Evolutionary conservation across 1,140 invertebrate species (phyloP).

Genomic region (Ostrea denselamellosa): DNA sequence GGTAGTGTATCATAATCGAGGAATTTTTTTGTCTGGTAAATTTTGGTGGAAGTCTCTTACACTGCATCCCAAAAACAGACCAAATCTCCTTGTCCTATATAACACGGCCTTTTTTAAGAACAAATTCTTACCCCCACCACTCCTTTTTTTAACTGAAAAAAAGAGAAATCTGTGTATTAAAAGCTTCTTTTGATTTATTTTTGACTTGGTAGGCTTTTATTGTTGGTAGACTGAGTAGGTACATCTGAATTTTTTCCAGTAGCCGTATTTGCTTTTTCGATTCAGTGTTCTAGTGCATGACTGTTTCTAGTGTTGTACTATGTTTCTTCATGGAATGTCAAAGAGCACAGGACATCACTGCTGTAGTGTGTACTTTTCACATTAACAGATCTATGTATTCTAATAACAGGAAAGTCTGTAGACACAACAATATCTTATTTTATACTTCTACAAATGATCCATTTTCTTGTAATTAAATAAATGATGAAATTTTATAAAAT

Average conservation of each 20-base stretch:
- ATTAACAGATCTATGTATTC: slow-evolving; percentile 23
- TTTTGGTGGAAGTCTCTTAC: slow-evolving; percentile 35
- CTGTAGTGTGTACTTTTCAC: slow-evolving; percentile 11
- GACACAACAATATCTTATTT: neutral
- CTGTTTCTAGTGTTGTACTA: slow-evolving; percentile 31
- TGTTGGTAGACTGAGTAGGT: slow-evolving; percentile 23
- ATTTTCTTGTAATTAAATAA: neutral
- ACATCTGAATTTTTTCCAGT: neutral
- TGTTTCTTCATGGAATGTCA: slow-evolving; percentile 28
- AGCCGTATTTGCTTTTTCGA: slow-evolving; percentile 37
- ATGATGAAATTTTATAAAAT: neutral
- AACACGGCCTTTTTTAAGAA: neutral
- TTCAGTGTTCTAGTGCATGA: slow-evolving; percentile 35
- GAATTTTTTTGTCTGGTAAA: slow-evolving; percentile 30
- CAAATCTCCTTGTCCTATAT: neutral
- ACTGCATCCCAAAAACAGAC: slow-evolving; percentile 2
- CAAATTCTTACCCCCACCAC: neutral
- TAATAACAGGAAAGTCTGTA: slow-evolving; percentile 36
- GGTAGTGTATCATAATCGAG: slow-evolving; percentile 31
- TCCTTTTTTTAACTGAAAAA: neutral
- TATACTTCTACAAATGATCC: neutral
- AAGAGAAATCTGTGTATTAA: neutral
- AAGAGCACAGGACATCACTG: slow-evolving; percentile 16
- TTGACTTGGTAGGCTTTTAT: slow-evolving; percentile 33
- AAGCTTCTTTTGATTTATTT: slow-evolving; percentile 10